Evolutionary conservation across 2,113 vertebrate species (phyloP).

Genomic region (Phalacrocorax brasilianus): DNA sequence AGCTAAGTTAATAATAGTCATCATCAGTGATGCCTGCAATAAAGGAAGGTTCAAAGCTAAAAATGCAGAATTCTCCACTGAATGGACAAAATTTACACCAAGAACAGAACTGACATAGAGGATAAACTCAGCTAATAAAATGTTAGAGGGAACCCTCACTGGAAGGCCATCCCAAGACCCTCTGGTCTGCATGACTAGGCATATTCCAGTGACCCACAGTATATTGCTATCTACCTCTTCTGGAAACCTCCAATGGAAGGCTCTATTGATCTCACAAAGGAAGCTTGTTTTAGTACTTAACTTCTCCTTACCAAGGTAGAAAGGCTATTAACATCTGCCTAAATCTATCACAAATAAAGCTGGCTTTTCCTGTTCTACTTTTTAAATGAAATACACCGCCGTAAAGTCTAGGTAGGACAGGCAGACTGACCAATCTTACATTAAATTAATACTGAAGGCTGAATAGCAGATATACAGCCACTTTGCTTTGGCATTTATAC

Average conservation of each 20-base stretch:
- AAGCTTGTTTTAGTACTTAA: background rate
- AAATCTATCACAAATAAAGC: background rate
- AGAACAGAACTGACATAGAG: background rate
- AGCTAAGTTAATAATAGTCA: slow-evolving; percentile 95
- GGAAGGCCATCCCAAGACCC: background rate
- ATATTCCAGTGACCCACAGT: background rate
- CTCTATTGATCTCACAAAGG: background rate
- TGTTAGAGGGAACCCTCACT: background rate
- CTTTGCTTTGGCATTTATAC: background rate
- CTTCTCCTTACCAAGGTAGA: background rate
- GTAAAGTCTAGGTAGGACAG: background rate
- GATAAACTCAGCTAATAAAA: background rate
- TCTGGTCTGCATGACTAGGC: too few relatives aligned
- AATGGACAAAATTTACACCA: background rate
- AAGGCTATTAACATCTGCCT: background rate
- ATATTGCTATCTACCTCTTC: background rate
- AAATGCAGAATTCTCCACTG: background rate
- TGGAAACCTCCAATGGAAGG: background rate
- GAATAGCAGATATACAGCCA: background rate
- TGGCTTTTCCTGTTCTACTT: background rate
- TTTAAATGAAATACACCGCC: background rate
- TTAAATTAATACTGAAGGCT: background rate
- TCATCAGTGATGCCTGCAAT: slow-evolving; percentile 89
- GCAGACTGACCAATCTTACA: background rate
- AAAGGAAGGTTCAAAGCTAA: background rate